Conservation (phyloP, 53 echinoderm and acorn worm genomes). For the Crossaster papposus region DNA sequence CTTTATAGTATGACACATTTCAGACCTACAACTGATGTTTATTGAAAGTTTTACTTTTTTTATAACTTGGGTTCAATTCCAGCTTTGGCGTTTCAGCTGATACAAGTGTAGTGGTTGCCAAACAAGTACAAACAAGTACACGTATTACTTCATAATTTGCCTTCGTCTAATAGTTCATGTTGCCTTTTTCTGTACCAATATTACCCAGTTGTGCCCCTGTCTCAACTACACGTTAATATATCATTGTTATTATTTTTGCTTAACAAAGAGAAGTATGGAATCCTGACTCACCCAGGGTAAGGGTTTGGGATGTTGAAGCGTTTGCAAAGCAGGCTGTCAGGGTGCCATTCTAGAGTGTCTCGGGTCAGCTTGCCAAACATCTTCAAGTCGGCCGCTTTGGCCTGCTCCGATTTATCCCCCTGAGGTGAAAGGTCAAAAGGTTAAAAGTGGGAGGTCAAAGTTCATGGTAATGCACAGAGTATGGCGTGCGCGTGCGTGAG, state of each 20-base stretch:
- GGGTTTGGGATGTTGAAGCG: constrained; percentile 96
- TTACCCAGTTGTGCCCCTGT: too few relatives aligned
- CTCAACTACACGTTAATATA: too few relatives aligned
- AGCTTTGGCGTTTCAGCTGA: too few relatives aligned
- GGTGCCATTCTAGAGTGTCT: constrained; percentile 89
- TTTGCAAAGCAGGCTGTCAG: constrained; percentile 86
- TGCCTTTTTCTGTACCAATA: too few relatives aligned
- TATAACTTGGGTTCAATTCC: too few relatives aligned
- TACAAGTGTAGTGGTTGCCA: too few relatives aligned
- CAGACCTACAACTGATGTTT: background rate
- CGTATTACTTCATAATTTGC: too few relatives aligned
- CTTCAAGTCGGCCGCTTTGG: constrained; percentile 94
- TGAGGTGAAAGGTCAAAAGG: constrained; percentile 38
- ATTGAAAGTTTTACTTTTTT: background rate
- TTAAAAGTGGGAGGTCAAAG: background rate
- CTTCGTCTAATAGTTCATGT: too few relatives aligned
- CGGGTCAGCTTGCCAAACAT: constrained; percentile 96
- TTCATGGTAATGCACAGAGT: background rate
- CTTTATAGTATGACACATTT: too few relatives aligned
- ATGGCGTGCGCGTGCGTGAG: too few relatives aligned
- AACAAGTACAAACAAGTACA: too few relatives aligned
- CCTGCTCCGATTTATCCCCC: constrained; percentile 79
- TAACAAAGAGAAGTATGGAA: background rate
- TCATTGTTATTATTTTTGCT: too few relatives aligned
- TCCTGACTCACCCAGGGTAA: constrained; percentile 80